A percentile compares a stretch with the other conserved stretches of the same genome.
Conservation (phyloP, 2,888 invertebrate species). For the Xestia sexstrigata region DNA sequence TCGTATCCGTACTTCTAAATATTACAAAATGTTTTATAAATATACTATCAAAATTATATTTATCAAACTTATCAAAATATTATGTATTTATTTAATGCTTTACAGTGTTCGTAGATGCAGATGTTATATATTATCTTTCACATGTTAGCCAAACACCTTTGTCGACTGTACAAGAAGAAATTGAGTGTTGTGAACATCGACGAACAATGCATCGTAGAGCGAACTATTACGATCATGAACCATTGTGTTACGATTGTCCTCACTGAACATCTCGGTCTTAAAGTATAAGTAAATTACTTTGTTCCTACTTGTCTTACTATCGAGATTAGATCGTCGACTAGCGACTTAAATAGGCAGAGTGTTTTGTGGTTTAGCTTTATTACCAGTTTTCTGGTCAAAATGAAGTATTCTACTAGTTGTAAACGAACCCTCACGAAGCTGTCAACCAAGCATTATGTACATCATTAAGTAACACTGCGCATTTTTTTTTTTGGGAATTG, state of each 20-base stretch:
- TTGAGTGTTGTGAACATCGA: constrained; percentile 62
- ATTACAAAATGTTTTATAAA: no score
- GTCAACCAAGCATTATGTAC: no score
- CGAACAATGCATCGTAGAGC: constrained; percentile 77
- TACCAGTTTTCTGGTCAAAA: background rate
- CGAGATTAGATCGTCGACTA: constrained; percentile 22
- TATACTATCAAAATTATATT: background rate
- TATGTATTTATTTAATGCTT: background rate
- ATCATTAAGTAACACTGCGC: no score
- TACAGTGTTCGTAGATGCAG: background rate
- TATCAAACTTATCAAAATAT: background rate
- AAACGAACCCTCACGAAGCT: background rate
- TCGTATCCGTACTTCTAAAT: background rate
- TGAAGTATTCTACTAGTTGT: background rate
- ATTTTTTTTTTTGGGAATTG: no score
- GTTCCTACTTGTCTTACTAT: constrained; percentile 45
- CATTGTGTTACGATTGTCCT: constrained; percentile 75
- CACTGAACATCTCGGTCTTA: constrained; percentile 64
- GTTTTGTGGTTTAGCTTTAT: constrained; percentile 3
- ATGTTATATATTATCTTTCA: background rate
- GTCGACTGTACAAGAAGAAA: constrained; percentile 47
- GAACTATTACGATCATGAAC: constrained; percentile 74
- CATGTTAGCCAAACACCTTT: constrained; percentile 8
- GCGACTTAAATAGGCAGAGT: constrained; percentile 9
- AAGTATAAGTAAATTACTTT: constrained; percentile 46